Percentiles rank a stretch among this genome's conserved stretches.
Conservation (phyloP, 2,797 vertebrate genomes). For the Cryptoblepharus egeriae region DNA sequence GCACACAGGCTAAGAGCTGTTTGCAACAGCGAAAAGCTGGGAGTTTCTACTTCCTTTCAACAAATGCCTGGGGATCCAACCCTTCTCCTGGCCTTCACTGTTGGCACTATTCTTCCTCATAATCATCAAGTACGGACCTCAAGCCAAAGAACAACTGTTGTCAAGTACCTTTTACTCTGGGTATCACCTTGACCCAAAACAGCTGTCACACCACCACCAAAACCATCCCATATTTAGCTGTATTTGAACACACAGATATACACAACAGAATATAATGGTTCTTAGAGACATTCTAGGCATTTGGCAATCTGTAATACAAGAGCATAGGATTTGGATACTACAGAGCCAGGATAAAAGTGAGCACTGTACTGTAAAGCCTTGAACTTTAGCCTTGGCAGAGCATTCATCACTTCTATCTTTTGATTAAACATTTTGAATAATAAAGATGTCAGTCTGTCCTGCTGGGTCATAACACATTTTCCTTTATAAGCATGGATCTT, state of each 20-base stretch:
- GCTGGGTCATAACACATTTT: background rate
- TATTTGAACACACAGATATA: constrained; percentile 28
- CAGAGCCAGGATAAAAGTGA: background rate
- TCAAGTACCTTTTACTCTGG: too few species aligned
- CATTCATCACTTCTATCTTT: background rate
- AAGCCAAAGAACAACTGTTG: too few species aligned
- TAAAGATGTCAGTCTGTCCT: background rate
- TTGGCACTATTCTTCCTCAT: too few species aligned
- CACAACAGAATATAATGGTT: background rate
- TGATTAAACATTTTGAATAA: background rate
- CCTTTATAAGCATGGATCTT: background rate
- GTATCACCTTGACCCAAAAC: too few species aligned
- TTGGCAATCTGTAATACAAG: constrained; percentile 38
- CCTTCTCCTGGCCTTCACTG: too few species aligned
- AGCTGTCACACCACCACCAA: too few species aligned
- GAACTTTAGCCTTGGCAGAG: constrained; percentile 35
- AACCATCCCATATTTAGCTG: background rate
- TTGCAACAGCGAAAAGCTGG: too few species aligned
- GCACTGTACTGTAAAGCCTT: background rate
- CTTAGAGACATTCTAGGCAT: constrained; percentile 34
- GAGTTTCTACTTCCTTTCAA: too few species aligned
- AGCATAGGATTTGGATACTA: constrained; percentile 23
- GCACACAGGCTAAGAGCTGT: too few species aligned
- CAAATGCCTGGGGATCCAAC: too few species aligned
- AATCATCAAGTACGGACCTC: too few species aligned